Conservation (phyloP, 2,113 vertebrate species). For the Cololabis saira region DNA sequence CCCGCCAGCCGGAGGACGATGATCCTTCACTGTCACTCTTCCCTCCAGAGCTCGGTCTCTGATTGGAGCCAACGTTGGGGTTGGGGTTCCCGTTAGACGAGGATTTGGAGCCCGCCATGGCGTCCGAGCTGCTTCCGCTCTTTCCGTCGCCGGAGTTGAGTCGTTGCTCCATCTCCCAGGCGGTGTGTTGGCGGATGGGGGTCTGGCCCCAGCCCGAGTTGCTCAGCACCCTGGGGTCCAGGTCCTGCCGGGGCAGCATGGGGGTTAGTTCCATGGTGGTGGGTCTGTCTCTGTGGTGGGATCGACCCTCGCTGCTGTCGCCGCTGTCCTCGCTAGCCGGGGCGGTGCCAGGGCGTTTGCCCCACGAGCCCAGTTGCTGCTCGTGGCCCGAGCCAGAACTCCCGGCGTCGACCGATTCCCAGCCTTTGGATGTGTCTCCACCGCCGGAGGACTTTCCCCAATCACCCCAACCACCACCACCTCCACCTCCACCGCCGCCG, state of each 20-base stretch:
- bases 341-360: conserved; percentile 80
- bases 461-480: conserved; percentile 86
- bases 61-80: conserved; percentile 72
- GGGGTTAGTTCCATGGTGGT: conserved; percentile 80
- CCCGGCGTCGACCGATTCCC: conserved; percentile 82
- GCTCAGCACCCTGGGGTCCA: conserved; percentile 95
- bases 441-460: conserved; percentile 77
- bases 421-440: conserved; percentile 88
- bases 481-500: no score
- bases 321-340: conserved; percentile 91
- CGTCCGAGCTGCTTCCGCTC: conserved; percentile 89
- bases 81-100: conserved; percentile 64
- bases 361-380: conserved; percentile 86
- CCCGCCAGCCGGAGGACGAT: conserved; percentile 91
- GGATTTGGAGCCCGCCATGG: conserved; percentile 82
- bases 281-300: conserved; percentile 79
- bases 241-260: conserved; percentile 90
- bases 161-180: conserved; percentile 98
- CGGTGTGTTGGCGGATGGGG: conserved; percentile 96
- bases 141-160: conserved; percentile 85
- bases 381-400: conserved; percentile 75
- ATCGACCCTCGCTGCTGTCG: conserved; percentile 85
- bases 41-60: conserved; percentile 89
- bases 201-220: conserved; percentile 98
- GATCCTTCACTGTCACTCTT: conserved; percentile 90